phyloP scores from a whole-genome alignment of 2,888 invertebrate species.

The Eupelmus urozonus region DNA sequence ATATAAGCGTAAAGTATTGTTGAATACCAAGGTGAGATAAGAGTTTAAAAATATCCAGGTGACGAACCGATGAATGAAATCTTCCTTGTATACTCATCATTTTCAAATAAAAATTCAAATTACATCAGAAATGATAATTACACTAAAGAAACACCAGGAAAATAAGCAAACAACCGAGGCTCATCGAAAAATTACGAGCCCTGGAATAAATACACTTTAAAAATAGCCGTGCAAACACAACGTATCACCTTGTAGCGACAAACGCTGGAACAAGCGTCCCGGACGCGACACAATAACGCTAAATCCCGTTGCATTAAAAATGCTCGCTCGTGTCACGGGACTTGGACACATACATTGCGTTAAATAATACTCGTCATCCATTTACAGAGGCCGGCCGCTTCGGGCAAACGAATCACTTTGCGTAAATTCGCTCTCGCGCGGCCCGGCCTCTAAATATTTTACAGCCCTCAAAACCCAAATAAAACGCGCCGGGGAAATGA shows the following conservation, averaged over 20 bases:
- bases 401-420: constrained; percentile 46
- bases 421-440: constrained; percentile 32
- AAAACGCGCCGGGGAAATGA: constrained; percentile 37
- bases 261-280: not conserved
- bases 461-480: constrained; percentile 44
- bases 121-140: no score
- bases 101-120: no score
- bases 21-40: no score
- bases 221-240: not conserved
- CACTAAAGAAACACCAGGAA: no score
- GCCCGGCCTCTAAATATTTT: constrained; percentile 51
- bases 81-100: no score
- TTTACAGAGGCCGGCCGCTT: constrained; percentile 3
- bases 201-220: no score
- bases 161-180: no score
- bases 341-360: constrained; percentile 25
- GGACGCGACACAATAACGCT: not conserved
- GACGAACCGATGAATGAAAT: no score
- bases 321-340: not conserved
- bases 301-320: constrained; percentile 21
- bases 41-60: no score
- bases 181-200: no score
- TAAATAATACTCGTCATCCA: constrained; percentile 57
- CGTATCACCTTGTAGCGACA: not conserved
- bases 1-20: not conserved